Evolutionary conservation across 53 echinoderm and acorn worm species (phyloP), one percentile per base, ranked within the genome.

Genomic region (Zoroaster sp.): DNA sequence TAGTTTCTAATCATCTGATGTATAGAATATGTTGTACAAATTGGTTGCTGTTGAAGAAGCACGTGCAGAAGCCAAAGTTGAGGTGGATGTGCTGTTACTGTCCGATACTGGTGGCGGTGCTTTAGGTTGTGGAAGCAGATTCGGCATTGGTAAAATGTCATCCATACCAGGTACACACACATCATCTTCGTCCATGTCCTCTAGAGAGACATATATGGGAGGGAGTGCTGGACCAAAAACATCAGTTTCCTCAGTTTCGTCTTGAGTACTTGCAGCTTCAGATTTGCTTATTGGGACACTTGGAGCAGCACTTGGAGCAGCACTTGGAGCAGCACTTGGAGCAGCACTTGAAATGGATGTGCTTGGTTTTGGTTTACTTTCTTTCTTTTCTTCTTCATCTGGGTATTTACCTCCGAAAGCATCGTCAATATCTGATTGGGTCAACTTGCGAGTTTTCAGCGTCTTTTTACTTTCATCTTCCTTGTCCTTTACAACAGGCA

Each of bases 111-210:
- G 89, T 42, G 89, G 89, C 3, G 89, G 89, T 11, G 89, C 78
- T 34, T 69, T 89, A 18, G 80, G 78, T 20, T 79, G 79, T 30
- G 80, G 69, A 23, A 78, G 78, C 14, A 66, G 30, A 41, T 39
- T 49, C 3, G 79, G 30, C 39, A 72, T 14, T 14, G 75, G 5
- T 32, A 23, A 39, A 21, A 69, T 79, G 13, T 47, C 79, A 77
- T 89, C 89, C 89, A 89, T 89, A 13, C 89, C 89, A 35, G 89
- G 89, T 42, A 89, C 89, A 67, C 78, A 79, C 15, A 78, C 79
- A 66, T 89, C 89, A 9, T 69, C 89, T 49, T 79, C 80, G 18
- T 79, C 78, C 89, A 89, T 89, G 59, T 89, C 89, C 37, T 89
- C 89, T 14, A 89, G 78, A 18, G 89, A 89, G 7, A 79, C 28